Evolutionary conservation across 2,113 vertebrate species (phyloP), one percentile per base, ranked within the genome.

Genomic region (Riparia riparia): DNA sequence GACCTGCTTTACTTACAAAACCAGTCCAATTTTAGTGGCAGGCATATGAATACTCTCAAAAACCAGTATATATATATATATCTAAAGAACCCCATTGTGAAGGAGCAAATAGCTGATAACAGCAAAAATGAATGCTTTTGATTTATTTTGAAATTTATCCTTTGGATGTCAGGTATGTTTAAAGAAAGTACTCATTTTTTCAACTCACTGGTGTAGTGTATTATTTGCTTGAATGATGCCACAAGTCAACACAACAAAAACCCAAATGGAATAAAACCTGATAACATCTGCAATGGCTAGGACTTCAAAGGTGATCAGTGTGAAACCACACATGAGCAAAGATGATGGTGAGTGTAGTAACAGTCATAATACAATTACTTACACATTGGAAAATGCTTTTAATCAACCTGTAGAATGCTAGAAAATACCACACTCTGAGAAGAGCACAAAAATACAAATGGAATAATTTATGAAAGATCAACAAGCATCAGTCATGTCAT

Each of bases 51-150:
- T 16, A 20, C 6, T 37, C 22, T 89, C 32, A 81, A 57, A 89
- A 65, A 1, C 0, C 7, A 25, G 7, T 37, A 9, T 0, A 58
- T 39, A 37, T 56, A 12, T 12, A 20, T 56, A 12, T 12, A 17
- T 12, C 31, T n/a, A n/a, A 45, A 72, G 17, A 89, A 26, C 3
- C 14, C 31, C 1, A 2, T 21, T 76, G 24, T 61, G 16, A 65
- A 77, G 39, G 17, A 39, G 9, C 56, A 92, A 71, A 86, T 12
- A 60, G 39, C 7, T 73, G 80, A 7, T 29, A 76, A 63, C 14
- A 56, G 57, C 4, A 71, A 64, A 79, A 79, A 32, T 22, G 9
- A 61, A 42, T 34, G 21, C 20, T 94, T 73, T 44, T 24, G 15
- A 37, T 70, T 74, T 66, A 82, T 85, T 57, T 61, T 50, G 22